A percentile compares a stretch with the other conserved stretches of the same genome.
Evolutionary conservation across 2,113 vertebrate genomes (phyloP).

Genomic region (Rattus rattus): DNA sequence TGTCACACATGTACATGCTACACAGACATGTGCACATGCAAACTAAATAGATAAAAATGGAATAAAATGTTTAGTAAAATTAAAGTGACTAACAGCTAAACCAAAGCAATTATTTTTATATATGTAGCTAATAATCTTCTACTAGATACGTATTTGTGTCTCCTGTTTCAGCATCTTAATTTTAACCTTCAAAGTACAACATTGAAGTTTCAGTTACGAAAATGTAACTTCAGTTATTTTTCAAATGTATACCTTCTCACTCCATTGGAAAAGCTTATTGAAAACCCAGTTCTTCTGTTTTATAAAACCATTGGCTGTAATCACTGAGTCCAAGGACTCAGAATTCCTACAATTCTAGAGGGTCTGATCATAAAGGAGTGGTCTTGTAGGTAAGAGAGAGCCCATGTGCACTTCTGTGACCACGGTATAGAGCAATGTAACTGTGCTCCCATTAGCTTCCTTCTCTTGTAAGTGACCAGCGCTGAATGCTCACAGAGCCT

Average conservation of each 20-base stretch:
- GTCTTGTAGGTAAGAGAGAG: not conserved
- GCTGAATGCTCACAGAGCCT: conserved; percentile 56
- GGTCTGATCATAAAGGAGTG: conserved; percentile 4
- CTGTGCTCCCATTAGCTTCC: conserved; percentile 67
- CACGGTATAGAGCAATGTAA: conserved; percentile 43
- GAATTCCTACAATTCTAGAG: not conserved
- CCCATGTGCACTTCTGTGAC: conserved; percentile 30
- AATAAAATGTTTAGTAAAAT: conserved; percentile 69
- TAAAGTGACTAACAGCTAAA: conserved; percentile 78
- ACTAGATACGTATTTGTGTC: not conserved
- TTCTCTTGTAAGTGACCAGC: conserved; percentile 59
- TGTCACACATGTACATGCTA: not conserved
- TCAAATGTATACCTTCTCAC: conserved; percentile 50
- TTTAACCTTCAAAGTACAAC: conserved; percentile 72
- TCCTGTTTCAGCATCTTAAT: conserved; percentile 59
- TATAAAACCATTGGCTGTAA: not conserved
- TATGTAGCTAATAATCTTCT: conserved; percentile 72
- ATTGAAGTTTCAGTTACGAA: conserved; percentile 71
- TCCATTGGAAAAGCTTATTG: conserved; percentile 48
- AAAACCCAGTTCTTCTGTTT: conserved; percentile 60
- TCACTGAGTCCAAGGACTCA: not conserved
- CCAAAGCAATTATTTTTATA: conserved; percentile 69
- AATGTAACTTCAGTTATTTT: conserved; percentile 71
- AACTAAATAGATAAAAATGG: not conserved
- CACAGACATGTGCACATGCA: no score